phyloP scores from a whole-genome alignment of 2,797 vertebrate genomes.

The Odontamblyopus lacepedii region DNA sequence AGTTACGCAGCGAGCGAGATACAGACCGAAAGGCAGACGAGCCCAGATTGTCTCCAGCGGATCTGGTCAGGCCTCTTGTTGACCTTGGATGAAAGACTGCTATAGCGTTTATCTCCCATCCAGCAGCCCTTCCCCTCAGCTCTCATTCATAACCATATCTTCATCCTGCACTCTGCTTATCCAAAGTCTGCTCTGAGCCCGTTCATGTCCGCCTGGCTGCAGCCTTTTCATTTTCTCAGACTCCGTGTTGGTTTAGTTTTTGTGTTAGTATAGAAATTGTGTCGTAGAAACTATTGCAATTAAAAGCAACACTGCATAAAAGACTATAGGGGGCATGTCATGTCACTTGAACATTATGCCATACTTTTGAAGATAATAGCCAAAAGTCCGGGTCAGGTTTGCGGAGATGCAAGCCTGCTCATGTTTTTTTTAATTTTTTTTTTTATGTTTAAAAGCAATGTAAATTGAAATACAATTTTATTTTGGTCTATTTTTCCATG shows the following conservation, averaged over 20 bases:
- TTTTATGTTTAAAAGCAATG: too few species aligned
- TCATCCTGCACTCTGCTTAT: slow-evolving; percentile 69
- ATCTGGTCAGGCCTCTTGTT: slow-evolving; percentile 56
- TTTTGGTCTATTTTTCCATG: too few species aligned
- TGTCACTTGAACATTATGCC: too few species aligned
- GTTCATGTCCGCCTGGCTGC: slow-evolving; percentile 37
- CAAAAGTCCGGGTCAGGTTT: too few species aligned
- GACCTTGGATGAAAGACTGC: slow-evolving; percentile 64
- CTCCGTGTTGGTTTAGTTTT: slow-evolving; percentile 27
- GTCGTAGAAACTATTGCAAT: neutral
- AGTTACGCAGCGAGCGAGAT: neutral
- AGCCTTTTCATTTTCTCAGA: slow-evolving; percentile 39
- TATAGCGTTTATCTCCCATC: slow-evolving; percentile 66
- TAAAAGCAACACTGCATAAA: neutral
- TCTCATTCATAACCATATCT: slow-evolving; percentile 60
- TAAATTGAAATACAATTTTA: too few species aligned
- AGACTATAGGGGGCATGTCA: too few species aligned
- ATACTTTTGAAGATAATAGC: too few species aligned
- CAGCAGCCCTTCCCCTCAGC: slow-evolving; percentile 64
- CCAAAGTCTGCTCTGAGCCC: slow-evolving; percentile 55
- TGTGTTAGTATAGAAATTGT: neutral
- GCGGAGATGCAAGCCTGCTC: too few species aligned
- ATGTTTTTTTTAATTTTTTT: rapidly evolving
- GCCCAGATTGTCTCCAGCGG: slow-evolving; percentile 37
- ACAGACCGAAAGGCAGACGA: slow-evolving; percentile 33